phyloP scores from a whole-genome alignment of 1,140 invertebrate genomes.

The Adelges cooleyi region DNA sequence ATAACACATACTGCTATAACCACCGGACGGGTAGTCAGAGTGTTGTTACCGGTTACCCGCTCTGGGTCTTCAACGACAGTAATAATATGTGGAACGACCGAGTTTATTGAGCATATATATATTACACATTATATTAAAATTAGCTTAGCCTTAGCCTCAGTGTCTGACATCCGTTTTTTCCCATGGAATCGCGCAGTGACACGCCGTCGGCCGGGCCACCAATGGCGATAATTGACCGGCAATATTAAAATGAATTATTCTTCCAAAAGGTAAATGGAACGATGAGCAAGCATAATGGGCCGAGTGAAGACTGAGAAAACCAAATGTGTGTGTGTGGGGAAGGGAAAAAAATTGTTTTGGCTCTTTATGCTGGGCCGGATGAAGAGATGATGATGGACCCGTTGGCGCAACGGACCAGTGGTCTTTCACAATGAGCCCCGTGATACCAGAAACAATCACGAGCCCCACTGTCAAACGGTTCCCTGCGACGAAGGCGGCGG shows the following conservation, averaged over 20 bases:
- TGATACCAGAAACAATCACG: conserved; percentile 11
- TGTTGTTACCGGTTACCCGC: too few species aligned
- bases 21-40: neutral
- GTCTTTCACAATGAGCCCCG: conserved; percentile 17
- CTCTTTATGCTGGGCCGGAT: conserved; percentile 24
- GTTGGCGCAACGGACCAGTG: conserved; percentile 20
- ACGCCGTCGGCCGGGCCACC: neutral
- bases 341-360: neutral
- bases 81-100: too few species aligned
- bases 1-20: too few species aligned
- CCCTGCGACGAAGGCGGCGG: neutral
- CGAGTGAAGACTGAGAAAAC: neutral
- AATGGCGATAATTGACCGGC: conserved; percentile 25
- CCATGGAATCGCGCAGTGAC: conserved; percentile 2
- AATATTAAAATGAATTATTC: conserved; percentile 21
- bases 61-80: too few species aligned
- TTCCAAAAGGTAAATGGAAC: conserved; percentile 20
- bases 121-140: too few species aligned
- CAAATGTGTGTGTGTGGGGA: too few species aligned
- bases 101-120: too few species aligned
- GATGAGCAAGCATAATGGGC: conserved; percentile 21
- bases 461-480: conserved; percentile 6
- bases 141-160: neutral
- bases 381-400: conserved; percentile 27
- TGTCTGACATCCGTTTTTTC: conserved; percentile 22